Evolutionary conservation across 2,797 vertebrate genomes (phyloP), one percentile per base, ranked within the genome.

Genomic region (Pipistrellus nathusii): DNA sequence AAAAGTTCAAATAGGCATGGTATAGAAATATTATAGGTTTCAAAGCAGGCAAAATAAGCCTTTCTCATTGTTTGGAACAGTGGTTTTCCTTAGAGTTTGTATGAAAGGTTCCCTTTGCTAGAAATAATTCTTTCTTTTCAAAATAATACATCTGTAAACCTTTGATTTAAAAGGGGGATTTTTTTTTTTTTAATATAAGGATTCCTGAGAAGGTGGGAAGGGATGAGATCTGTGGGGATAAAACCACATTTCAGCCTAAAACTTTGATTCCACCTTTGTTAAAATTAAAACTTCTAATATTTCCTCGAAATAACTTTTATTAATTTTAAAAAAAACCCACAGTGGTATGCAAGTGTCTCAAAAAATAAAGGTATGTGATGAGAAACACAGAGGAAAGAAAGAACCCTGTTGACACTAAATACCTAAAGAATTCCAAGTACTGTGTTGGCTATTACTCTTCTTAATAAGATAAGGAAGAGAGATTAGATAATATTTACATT

Each of bases 401-500:
- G 66, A 71, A 88, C 10, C 68, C 85, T 81, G 35, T 73, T 76
- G 44, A 94, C 30, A 23, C 6, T 53, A 85, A 80, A 20, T 59
- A 41, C 57, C 27, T 88, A 59, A 81, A 90, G 66, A 95, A 90
- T 84, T 87, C 44, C 32, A 62, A 88, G 53, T 25, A 41, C 44
- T 72, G 0, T 35, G 51, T 25, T 66, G 41, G 30, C n/a, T 72
- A 53, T 82, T 89, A 77, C 41, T 55, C 68, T 85, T 93, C 59
- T 82, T 38, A 38, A 23, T 30, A 84, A 71, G 48, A 90, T 83
- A 73, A 82, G 53, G 53, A 77, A 85, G 27, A 78, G n/a, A 76
- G 30, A n/a, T 81, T 77, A 68, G 30, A 35, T 17, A 55, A 46
- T 93, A 62, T 95, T 92, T 92, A 94, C 48, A 88, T 85, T 64